Evolutionary conservation across 2,797 vertebrate genomes (phyloP).

Genomic region (Heteromormyrus szaboi): DNA sequence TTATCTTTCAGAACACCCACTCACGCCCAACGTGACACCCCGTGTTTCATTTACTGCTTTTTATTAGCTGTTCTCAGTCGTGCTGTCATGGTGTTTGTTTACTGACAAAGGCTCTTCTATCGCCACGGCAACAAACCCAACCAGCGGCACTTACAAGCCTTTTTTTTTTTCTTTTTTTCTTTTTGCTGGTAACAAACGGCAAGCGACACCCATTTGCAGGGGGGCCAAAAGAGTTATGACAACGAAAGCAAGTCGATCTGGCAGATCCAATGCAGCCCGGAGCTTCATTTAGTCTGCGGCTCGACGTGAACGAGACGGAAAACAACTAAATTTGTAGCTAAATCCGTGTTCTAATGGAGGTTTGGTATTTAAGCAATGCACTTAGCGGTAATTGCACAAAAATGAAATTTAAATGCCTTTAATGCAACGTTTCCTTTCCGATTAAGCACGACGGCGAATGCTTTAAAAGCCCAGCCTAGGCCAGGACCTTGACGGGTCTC

Average conservation of each 20-base stretch:
- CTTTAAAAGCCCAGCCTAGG: not conserved
- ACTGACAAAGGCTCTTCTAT: not conserved
- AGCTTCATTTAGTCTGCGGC: not conserved
- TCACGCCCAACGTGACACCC: not conserved
- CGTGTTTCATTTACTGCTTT: not conserved
- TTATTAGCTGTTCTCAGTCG: not conserved
- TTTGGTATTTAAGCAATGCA: not conserved
- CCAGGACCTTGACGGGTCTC: not conserved
- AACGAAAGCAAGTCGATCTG: not conserved
- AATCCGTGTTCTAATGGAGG: not conserved
- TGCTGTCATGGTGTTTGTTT: not conserved
- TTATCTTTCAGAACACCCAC: not conserved
- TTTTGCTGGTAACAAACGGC: not conserved
- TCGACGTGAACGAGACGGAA: not conserved
- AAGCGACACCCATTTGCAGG: not conserved
- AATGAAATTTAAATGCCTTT: not conserved
- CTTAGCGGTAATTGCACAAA: conserved; percentile 4
- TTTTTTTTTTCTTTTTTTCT: not conserved
- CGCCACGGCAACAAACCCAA: not conserved
- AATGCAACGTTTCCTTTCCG: not conserved
- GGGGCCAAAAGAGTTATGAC: not conserved
- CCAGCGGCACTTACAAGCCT: not conserved
- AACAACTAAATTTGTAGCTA: not conserved
- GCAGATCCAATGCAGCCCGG: not conserved
- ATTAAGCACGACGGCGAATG: not conserved